Conservation (phyloP, 1,140 invertebrate species). For the Xylocopa sonorina region DNA sequence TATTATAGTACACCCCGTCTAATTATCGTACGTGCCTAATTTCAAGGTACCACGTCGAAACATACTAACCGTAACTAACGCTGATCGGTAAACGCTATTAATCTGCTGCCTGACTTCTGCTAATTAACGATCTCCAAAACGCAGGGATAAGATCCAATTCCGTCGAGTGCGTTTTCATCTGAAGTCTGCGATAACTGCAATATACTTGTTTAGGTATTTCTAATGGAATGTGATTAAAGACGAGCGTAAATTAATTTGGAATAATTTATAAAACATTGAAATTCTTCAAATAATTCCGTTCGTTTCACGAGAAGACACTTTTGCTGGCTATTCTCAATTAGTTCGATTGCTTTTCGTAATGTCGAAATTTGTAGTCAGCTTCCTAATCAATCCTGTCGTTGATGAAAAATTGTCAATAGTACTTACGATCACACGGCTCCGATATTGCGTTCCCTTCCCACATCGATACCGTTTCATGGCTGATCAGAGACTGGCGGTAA, state of each 20-base stretch:
- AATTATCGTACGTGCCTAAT: slow-evolving; percentile 70
- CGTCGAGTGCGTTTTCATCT: too few species aligned
- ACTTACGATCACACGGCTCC: slow-evolving; percentile 41
- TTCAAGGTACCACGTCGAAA: slow-evolving; percentile 66
- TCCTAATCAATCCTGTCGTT: slow-evolving; percentile 37
- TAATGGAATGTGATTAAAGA: too few species aligned
- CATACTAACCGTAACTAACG: slow-evolving; percentile 68
- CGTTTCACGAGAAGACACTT: too few species aligned
- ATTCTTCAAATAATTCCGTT: too few species aligned
- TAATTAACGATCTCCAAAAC: slow-evolving; percentile 55
- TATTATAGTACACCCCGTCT: slow-evolving; percentile 50
- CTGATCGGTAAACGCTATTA: slow-evolving; percentile 69
- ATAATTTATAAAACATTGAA: too few species aligned
- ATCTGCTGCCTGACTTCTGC: slow-evolving; percentile 63
- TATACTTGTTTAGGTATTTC: too few species aligned
- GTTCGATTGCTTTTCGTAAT: neutral
- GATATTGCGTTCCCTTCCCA: slow-evolving; percentile 41
- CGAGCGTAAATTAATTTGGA: too few species aligned
- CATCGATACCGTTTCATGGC: slow-evolving; percentile 69
- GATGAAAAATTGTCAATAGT: slow-evolving; percentile 65
- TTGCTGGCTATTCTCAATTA: too few species aligned
- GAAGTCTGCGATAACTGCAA: too few species aligned
- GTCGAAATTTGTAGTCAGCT: slow-evolving; percentile 8
- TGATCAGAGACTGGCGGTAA: slow-evolving; percentile 66
- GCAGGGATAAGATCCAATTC: neutral